Conservation (phyloP, 2,888 invertebrate genomes). For the Mantis religiosa region DNA sequence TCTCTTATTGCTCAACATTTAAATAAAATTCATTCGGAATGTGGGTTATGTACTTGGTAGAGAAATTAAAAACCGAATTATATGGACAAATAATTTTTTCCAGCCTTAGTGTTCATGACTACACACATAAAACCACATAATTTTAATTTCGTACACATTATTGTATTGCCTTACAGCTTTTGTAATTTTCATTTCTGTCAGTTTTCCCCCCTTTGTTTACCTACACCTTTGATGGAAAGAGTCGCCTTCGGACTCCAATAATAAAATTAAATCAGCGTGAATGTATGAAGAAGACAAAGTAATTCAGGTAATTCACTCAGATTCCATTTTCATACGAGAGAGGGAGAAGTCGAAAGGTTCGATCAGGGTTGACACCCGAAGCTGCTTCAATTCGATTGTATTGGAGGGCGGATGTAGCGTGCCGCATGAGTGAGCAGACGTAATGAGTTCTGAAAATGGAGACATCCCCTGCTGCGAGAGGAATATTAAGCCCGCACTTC, state of each 20-base stretch:
- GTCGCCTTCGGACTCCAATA: neutral
- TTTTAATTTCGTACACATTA: too few species aligned
- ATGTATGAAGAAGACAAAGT: neutral
- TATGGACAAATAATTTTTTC: too few species aligned
- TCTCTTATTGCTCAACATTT: too few species aligned
- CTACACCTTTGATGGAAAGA: neutral
- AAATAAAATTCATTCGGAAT: too few species aligned
- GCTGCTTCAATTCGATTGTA: neutral
- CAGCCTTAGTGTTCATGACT: too few species aligned
- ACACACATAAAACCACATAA: too few species aligned
- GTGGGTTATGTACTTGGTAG: too few species aligned
- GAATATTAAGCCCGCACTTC: neutral
- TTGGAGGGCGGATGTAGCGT: neutral
- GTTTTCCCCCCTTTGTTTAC: too few species aligned
- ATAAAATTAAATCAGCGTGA: neutral
- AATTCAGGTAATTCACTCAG: neutral
- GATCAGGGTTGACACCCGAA: neutral
- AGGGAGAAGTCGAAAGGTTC: neutral
- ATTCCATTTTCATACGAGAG: neutral
- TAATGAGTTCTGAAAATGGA: neutral
- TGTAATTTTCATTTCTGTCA: too few species aligned
- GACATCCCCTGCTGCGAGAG: neutral
- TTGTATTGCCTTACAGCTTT: too few species aligned
- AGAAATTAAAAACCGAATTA: too few species aligned
- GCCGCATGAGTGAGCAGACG: neutral